These are phyloP conservation scores for Mastigias papua DNA, from an alignment of 30 jellyfish, hydroid and myxozoan genomes.

Conservation along the genomic window DNA sequence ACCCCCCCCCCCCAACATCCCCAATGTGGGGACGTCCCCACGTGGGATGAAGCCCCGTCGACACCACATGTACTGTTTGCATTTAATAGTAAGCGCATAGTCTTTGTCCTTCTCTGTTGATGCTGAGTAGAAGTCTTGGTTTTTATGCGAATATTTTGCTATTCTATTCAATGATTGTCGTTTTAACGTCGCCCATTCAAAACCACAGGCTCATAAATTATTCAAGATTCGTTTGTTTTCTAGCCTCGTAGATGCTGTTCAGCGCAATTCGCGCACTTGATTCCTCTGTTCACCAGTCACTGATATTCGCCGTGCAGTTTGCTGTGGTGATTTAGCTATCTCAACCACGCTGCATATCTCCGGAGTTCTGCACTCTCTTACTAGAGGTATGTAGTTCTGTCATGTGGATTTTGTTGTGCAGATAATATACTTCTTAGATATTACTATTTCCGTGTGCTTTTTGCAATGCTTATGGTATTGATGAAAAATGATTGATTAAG, in stretches of 20 bases:
- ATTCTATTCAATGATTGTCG: background rate
- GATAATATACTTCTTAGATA: background rate
- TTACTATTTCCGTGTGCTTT: background rate
- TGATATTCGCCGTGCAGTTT: no score
- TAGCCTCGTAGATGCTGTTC: constrained; percentile 9
- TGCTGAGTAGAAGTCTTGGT: no score
- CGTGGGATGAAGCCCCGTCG: no score
- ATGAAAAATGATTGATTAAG: no score
- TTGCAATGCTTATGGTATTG: no score
- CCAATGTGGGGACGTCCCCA: no score
- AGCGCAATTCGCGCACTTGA: background rate
- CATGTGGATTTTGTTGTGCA: background rate
- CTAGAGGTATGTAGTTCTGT: background rate
- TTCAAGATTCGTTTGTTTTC: background rate
- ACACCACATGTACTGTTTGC: no score
- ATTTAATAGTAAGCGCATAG: no score
- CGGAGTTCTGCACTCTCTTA: background rate
- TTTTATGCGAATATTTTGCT: background rate
- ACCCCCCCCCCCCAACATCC: no score
- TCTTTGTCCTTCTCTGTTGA: no score
- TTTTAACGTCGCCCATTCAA: background rate
- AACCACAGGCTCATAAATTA: background rate
- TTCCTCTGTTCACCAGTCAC: background rate
- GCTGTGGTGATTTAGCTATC: background rate
- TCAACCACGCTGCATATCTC: no score